Evolutionary conservation across 2,888 invertebrate species (phyloP).

Genomic region (Drosophila hamatofila): DNA sequence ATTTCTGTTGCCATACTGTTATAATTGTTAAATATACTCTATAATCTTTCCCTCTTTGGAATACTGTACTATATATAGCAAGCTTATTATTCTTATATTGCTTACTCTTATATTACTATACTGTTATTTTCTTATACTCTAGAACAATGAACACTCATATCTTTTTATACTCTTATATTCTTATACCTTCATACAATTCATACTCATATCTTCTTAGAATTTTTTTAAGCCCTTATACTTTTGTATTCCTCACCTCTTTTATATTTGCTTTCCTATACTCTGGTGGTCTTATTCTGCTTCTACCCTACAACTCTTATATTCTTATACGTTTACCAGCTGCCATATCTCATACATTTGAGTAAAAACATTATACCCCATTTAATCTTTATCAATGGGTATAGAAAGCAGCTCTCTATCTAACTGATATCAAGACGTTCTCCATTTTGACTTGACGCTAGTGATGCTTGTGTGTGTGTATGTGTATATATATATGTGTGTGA

Average conservation of each 20-base stretch:
- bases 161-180: too few relatives aligned
- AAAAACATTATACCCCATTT: neutral
- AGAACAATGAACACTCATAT: too few relatives aligned
- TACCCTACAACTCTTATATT: neutral
- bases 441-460: conserved; percentile 8
- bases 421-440: conserved; percentile 40
- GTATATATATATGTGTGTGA: neutral
- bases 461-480: neutral
- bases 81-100: too few relatives aligned
- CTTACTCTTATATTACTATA: too few relatives aligned
- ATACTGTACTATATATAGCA: too few relatives aligned
- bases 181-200: too few relatives aligned
- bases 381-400: neutral
- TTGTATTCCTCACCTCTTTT: neutral
- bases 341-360: neutral
- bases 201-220: too few relatives aligned
- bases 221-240: too few relatives aligned
- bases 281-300: neutral
- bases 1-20: too few relatives aligned
- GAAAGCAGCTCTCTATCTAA: conserved; percentile 26
- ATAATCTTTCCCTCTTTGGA: too few relatives aligned
- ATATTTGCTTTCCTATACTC: neutral
- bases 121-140: too few relatives aligned
- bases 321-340: neutral
- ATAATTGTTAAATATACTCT: too few relatives aligned